A percentile compares a stretch with the other conserved stretches of the same genome.
These are phyloP conservation scores for Cerastoderma edule DNA, from an alignment of 2,888 invertebrate species.

Conservation along the genomic window DNA sequence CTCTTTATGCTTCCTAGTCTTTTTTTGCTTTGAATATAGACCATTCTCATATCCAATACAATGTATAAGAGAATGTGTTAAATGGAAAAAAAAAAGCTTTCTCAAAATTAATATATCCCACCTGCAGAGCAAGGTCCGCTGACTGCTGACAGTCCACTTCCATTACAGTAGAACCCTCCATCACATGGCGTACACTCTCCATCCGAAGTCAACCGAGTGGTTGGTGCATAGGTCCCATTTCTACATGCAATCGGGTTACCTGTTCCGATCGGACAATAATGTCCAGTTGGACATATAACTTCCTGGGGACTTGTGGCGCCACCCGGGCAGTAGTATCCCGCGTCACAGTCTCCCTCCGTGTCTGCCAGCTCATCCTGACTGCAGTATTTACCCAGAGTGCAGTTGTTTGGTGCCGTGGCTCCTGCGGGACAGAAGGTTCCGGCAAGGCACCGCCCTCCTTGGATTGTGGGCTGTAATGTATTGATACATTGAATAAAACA, in stretches of 20 bases:
- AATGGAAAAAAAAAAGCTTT: not conserved
- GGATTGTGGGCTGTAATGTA: constrained; percentile 69
- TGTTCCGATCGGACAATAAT: constrained; percentile 75
- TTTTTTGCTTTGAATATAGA: too few relatives aligned
- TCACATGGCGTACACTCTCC: constrained; percentile 74
- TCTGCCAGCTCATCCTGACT: constrained; percentile 68
- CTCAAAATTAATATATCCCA: constrained; percentile 28
- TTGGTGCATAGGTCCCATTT: constrained; percentile 79
- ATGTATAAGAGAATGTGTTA: too few relatives aligned
- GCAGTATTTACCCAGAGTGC: constrained; percentile 80
- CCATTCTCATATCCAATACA: too few relatives aligned
- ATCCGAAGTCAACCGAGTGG: constrained; percentile 51
- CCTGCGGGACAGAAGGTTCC: constrained; percentile 80
- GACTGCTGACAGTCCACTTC: constrained; percentile 69
- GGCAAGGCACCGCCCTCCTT: constrained; percentile 78
- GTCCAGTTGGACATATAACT: constrained; percentile 70
- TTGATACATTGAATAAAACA: not conserved
- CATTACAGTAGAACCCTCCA: constrained; percentile 78
- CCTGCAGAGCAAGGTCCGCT: constrained; percentile 74
- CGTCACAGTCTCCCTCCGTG: constrained; percentile 75
- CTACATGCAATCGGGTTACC: constrained; percentile 75
- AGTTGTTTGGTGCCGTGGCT: constrained; percentile 69
- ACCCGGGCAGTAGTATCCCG: constrained; percentile 77
- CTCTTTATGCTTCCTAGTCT: too few relatives aligned
- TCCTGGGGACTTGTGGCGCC: constrained; percentile 67